Base-by-base conservation (phyloP, 2,888 invertebrate genomes). In the Nomada lathburiana region DNA sequence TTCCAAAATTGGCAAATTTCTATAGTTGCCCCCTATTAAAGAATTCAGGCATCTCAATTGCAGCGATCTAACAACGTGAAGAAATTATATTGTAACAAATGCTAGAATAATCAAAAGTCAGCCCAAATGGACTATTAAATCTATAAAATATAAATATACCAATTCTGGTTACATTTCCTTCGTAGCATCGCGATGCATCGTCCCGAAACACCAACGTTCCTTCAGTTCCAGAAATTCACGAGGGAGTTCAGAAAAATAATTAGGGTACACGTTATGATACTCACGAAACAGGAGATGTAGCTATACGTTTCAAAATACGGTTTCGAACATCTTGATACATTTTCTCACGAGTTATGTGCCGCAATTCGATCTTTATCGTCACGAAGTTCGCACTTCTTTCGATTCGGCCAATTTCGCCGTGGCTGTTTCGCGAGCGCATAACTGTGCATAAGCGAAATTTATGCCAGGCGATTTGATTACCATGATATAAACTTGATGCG, bases 391-490 rank as follows among this genome's bases (percentile, higher is more conserved):
- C 78, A 55, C 83, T 83, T 72, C 79, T 84, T 85, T 79, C 80
- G 76, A 81, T 88, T 83, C 76, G 80, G 84, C 82, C 83, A 84
- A 85, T 86, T 84, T 82, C 76, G 77, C 67, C 57, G 68, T 67
- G 82, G 78, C 79, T 80, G 74, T 73, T 74, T 87, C 53, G 59
- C 77, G 81, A 76, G 86, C 89, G 90, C 90, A 92, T 92, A 92
- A 92, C 92, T 90, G 89, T 88, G 91, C 90, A 91, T 89, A 90
- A 84, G 88, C 86, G 80, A 90, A 92, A 92, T 92, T 92, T 92
- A 91, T 93, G 90, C 90, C 89, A 88, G 89, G 91, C 89, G 93
- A 93, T 93, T 93, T 93, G 93, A 94, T 93, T 93, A 93, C 93
- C 91, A 90, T 91, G 93, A 93, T 93, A 93, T 92, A 92, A 93